These are phyloP conservation scores for Athalia circularis DNA, from an alignment of 2,888 invertebrate species.

Conservation along the genomic window DNA sequence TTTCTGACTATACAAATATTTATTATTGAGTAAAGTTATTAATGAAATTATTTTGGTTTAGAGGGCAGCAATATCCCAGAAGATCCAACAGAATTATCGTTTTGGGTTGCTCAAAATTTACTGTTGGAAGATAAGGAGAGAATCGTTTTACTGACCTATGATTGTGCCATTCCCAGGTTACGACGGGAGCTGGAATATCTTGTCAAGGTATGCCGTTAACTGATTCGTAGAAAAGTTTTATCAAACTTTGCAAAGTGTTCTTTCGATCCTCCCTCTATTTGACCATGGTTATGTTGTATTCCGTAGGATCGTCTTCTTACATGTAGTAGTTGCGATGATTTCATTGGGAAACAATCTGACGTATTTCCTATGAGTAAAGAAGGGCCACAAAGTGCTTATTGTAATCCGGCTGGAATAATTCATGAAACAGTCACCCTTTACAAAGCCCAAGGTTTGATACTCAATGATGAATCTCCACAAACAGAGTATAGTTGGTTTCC, in stretches of 20 bases:
- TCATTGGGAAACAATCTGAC: conserved; percentile 80
- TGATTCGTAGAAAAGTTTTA: conserved; percentile 62
- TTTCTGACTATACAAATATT: not conserved
- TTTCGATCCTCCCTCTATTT: not conserved
- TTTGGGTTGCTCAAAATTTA: conserved; percentile 88
- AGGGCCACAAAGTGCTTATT: conserved; percentile 87
- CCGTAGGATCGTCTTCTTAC: conserved; percentile 71
- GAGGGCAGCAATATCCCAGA: conserved; percentile 77
- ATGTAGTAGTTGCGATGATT: conserved; percentile 74
- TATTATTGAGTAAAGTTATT: conserved; percentile 11
- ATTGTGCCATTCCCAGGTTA: conserved; percentile 82
- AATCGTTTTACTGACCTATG: conserved; percentile 79
- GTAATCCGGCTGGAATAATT: conserved; percentile 86
- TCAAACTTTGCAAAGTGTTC: not conserved
- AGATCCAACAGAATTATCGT: conserved; percentile 84
- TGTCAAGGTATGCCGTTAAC: conserved; percentile 69
- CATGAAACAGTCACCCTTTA: conserved; percentile 87
- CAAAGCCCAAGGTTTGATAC: conserved; percentile 75
- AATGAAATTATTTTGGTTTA: conserved; percentile 50
- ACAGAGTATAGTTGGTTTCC: conserved; percentile 91
- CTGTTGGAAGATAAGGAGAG: conserved; percentile 81
- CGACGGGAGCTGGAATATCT: conserved; percentile 77
- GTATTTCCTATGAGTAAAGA: conserved; percentile 89
- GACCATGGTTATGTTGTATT: conserved; percentile 5
- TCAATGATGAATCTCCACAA: conserved; percentile 77